Evolutionary conservation across 2,888 invertebrate species (phyloP).

Genomic region (Calephelis perditalis): DNA sequence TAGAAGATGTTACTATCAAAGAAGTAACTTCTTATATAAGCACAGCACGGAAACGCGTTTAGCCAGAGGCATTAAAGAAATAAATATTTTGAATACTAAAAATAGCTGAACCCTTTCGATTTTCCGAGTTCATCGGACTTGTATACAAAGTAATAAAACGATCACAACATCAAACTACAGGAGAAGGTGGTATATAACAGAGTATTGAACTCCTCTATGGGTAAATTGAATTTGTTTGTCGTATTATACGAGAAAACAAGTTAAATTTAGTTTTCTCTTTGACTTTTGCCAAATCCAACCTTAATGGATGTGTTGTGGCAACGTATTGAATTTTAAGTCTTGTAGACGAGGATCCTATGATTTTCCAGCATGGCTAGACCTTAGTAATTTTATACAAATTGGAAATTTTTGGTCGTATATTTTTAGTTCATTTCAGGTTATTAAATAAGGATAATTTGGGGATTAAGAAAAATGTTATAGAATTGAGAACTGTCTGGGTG

Average conservation of each 20-base stretch:
- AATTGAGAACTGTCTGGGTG: no score
- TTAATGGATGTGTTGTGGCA: no score
- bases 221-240: slow-evolving; percentile 10
- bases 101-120: slow-evolving; percentile 5
- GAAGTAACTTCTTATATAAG: neutral
- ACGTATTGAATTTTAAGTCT: no score
- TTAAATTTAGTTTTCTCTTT: slow-evolving; percentile 1
- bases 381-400: no score
- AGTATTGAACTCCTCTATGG: slow-evolving; percentile 7
- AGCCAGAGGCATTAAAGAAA: neutral
- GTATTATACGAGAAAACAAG: slow-evolving; percentile 9
- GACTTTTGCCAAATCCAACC: neutral
- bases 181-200: slow-evolving; percentile 6
- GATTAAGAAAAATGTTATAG: no score
- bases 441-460: no score
- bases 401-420: no score
- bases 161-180: slow-evolving; percentile 10
- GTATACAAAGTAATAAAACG: neutral
- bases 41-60: neutral
- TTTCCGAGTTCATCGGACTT: slow-evolving; percentile 13
- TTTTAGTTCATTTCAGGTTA: no score
- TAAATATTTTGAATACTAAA: slow-evolving; percentile 7
- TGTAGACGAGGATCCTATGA: no score
- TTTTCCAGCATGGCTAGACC: no score
- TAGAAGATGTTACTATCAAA: neutral